Evolutionary conservation across 1,140 invertebrate species (phyloP).

Genomic region (Philopotamus ludificatus): DNA sequence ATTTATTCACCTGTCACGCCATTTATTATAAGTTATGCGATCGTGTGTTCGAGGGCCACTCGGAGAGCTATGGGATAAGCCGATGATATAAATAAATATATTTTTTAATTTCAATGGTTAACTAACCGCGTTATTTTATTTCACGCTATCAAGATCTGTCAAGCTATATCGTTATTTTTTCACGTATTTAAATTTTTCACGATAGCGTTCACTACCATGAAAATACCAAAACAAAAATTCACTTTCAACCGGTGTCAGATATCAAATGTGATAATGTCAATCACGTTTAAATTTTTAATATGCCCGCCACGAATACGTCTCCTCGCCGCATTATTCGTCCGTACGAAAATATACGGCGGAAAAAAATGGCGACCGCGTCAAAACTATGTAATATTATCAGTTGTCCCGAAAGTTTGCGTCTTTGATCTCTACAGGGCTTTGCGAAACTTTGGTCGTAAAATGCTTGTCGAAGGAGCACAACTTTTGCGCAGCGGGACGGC

Average conservation of each 20-base stretch:
- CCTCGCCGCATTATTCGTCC: not conserved
- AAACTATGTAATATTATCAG: conserved; percentile 10
- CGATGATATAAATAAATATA: not conserved
- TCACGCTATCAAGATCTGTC: conserved; percentile 8
- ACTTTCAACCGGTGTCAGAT: conserved; percentile 25
- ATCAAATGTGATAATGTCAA: conserved; percentile 25
- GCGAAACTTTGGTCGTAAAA: conserved; percentile 26
- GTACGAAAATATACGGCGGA: conserved; percentile 2
- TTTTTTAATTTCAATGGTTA: not conserved
- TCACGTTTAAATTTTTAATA: conserved; percentile 17
- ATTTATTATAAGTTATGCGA: conserved; percentile 7
- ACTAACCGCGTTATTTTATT: conserved; percentile 1
- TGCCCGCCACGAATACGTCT: too few species aligned
- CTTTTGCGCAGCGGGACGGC: conserved; percentile 15
- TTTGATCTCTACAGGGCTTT: conserved; percentile 24
- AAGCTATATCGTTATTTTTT: conserved; percentile 17
- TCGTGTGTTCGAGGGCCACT: too few species aligned
- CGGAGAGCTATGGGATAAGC: too few species aligned
- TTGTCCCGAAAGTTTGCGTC: conserved; percentile 10
- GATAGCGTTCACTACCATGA: conserved; percentile 22
- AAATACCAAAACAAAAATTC: conserved; percentile 4
- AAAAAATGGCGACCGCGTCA: too few species aligned
- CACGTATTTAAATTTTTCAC: conserved; percentile 10
- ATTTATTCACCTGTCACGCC: conserved; percentile 17
- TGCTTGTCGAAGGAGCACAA: conserved; percentile 25